These are phyloP conservation scores for Rhinatrema bivittatum DNA, from an alignment of 2,797 vertebrate genomes.

Conservation along the genomic window DNA sequence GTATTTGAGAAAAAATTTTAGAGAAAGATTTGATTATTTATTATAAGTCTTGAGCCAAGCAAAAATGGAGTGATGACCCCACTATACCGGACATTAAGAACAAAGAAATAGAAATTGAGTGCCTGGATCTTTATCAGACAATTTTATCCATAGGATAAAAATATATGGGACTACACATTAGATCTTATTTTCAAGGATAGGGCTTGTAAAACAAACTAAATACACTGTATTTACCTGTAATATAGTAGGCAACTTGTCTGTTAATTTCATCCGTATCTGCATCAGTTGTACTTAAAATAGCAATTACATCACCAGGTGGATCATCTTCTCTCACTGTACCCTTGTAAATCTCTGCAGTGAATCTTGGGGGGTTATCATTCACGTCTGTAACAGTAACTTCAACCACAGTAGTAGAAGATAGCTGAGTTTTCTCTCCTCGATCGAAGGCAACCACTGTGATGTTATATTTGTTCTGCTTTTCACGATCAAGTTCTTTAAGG, in stretches of 20 bases:
- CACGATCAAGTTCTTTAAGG: slow-evolving; percentile 84
- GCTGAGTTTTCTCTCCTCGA: slow-evolving; percentile 76
- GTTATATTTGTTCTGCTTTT: slow-evolving; percentile 63
- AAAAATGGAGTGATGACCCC: too few relatives aligned
- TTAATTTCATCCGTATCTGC: slow-evolving; percentile 84
- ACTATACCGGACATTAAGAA: too few relatives aligned
- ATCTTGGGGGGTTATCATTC: slow-evolving; percentile 90
- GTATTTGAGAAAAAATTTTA: too few relatives aligned
- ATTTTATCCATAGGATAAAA: too few relatives aligned
- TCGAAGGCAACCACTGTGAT: slow-evolving; percentile 77
- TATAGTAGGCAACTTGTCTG: slow-evolving; percentile 84
- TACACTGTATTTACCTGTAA: slow-evolving; percentile 85
- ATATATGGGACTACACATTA: too few relatives aligned
- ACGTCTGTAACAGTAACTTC: slow-evolving; percentile 85
- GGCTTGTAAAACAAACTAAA: too few relatives aligned
- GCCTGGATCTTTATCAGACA: too few relatives aligned
- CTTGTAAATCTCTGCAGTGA: slow-evolving; percentile 95
- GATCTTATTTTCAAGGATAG: too few relatives aligned
- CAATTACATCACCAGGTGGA: slow-evolving; percentile 84
- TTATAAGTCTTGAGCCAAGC: too few relatives aligned
- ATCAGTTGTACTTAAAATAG: slow-evolving; percentile 89
- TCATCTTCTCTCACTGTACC: slow-evolving; percentile 96
- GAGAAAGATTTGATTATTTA: too few relatives aligned
- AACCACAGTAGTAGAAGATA: slow-evolving; percentile 68
- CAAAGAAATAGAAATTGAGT: too few relatives aligned